Base-by-base conservation (phyloP, 2,888 invertebrate genomes). In the Melieria omissa region DNA sequence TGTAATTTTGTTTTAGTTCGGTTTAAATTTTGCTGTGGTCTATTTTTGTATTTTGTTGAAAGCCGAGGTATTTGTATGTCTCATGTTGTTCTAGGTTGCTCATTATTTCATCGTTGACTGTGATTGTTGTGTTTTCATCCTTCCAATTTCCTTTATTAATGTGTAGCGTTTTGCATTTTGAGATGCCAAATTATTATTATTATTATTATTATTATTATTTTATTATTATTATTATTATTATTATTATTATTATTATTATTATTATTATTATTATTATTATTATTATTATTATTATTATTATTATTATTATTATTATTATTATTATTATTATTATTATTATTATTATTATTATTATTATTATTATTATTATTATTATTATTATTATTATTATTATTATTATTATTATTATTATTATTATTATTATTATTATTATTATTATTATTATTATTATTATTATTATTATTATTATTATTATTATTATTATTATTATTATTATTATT, bases 211-310 rank as follows among this genome's bases (percentile, higher is more conserved):
- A 57, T 57, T 57, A 57, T 57, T 57, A 57, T 57, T 57, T 9
- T 57, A 9, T 9, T 57, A 12, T 12, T 57, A 12, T 12, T 57
- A 12, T 12, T 57, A 12, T 12, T 57, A 57, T 57, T 57, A 57
- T 57, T 57, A 57, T 57, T 57, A 57, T 57, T 57, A 57, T 57
- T 57, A 57, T 57, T 57, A 57, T 57, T 57, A 57, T 57, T 57
- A 57, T 57, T 57, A 57, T 57, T 57, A 57, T 57, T 57, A 57
- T 57, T 57, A 57, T 57, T 57, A 57, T 57, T 57, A 57, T 57
- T 57, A 57, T 57, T 57, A 57, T 57, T 57, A 57, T 57, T 57
- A 57, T 57, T 57, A 57, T 57, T 57, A 57, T 57, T 57, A 57
- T 57, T 57, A 57, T 57, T 57, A 57, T 57, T 57, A 57, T 57